A percentile compares a stretch with the other conserved stretches of the same genome.
Conservation (phyloP, 2,797 vertebrate genomes). For the Mus minutoides region DNA sequence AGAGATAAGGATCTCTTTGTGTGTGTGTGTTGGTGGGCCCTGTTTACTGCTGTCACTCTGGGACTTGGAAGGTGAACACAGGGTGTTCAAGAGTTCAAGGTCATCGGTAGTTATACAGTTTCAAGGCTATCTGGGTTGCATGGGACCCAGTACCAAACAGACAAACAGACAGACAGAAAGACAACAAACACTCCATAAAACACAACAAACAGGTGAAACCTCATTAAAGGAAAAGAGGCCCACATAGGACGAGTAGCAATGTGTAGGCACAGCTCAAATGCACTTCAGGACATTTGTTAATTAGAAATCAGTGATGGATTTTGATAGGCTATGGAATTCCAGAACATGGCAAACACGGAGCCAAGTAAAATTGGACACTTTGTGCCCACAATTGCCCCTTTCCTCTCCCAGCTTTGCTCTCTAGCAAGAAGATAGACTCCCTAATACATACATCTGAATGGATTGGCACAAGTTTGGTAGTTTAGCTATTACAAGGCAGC, state of each 20-base stretch:
- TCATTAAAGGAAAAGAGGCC: background rate
- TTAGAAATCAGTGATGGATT: background rate
- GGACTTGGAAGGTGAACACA: too few species aligned
- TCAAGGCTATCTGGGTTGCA: background rate
- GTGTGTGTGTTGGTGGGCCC: too few species aligned
- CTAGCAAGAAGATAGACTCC: background rate
- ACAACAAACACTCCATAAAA: background rate
- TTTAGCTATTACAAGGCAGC: background rate
- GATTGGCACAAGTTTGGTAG: background rate
- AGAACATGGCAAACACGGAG: background rate
- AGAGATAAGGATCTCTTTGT: background rate
- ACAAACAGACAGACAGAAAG: background rate
- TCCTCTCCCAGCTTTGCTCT: background rate
- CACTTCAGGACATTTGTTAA: background rate
- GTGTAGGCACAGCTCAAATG: background rate
- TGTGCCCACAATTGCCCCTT: background rate
- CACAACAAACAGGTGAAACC: background rate
- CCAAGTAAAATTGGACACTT: background rate
- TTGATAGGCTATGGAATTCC: background rate
- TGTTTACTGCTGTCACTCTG: background rate
- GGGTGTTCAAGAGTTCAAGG: background rate
- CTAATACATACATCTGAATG: background rate
- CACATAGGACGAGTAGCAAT: background rate
- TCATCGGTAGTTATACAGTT: background rate
- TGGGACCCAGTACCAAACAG: too few species aligned